Percentiles rank a stretch among this genome's conserved stretches.
phyloP scores from a whole-genome alignment of 2,888 invertebrate genomes.

The Neoaliturus tenellus region DNA sequence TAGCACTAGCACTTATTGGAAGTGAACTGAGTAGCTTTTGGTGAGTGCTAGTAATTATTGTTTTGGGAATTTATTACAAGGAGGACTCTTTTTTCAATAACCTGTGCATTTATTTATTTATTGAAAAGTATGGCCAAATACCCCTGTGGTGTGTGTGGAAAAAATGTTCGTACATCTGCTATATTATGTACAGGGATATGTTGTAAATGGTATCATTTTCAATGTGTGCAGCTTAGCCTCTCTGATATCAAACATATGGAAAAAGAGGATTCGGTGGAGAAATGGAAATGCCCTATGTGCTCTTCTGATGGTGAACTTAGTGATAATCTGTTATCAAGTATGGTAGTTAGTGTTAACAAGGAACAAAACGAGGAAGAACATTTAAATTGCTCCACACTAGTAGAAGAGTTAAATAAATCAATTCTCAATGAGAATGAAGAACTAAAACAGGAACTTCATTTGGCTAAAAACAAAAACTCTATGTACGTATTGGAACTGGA shows the following conservation, averaged over 20 bases:
- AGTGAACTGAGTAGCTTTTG: no score
- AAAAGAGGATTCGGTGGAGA: background rate
- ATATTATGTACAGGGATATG: conserved; percentile 1
- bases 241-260: conserved; percentile 7
- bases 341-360: background rate
- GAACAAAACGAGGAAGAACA: background rate
- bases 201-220: conserved; percentile 17
- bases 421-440: conserved; percentile 8
- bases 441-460: background rate
- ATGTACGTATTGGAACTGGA: background rate
- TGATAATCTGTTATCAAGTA: background rate
- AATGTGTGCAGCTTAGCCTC: background rate
- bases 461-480: conserved; percentile 20
- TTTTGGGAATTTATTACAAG: no score
- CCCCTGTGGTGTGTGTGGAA: conserved; percentile 6
- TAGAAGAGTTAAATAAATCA: conserved; percentile 25
- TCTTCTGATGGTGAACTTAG: background rate
- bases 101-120: no score
- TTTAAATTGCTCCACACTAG: conserved; percentile 18
- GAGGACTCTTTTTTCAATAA: no score
- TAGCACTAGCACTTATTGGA: no score
- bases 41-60: no score
- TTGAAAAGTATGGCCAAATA: no score
- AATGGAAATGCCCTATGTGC: conserved; percentile 13
- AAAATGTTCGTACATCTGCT: background rate